Conservation (phyloP, 2,888 invertebrate genomes). For the Poecilobothrus nobilitatus region DNA sequence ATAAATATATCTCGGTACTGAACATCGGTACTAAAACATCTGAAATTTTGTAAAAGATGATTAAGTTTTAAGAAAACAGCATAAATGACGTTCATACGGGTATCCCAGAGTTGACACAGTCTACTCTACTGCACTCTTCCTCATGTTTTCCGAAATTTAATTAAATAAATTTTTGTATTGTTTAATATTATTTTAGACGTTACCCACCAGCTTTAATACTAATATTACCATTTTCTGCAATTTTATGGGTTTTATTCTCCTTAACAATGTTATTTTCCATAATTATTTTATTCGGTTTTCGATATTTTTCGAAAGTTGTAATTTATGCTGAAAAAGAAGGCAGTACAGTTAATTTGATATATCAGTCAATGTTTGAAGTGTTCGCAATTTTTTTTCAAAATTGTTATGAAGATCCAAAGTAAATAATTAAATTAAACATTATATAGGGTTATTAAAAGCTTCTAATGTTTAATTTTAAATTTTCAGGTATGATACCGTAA, state of each 20-base stretch:
- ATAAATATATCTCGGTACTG: too few species aligned
- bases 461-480: constrained; percentile 23
- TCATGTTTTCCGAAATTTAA: too few species aligned
- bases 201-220: neutral
- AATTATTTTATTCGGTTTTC: constrained; percentile 28
- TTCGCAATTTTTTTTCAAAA: constrained; percentile 40
- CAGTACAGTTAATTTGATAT: too few species aligned
- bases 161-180: neutral
- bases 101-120: too few species aligned
- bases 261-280: too few species aligned
- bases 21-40: too few species aligned
- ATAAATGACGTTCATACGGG: too few species aligned
- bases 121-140: too few species aligned
- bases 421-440: neutral
- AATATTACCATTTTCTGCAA: neutral
- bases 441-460: too few species aligned
- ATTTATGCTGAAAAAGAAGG: too few species aligned
- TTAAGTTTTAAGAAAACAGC: too few species aligned
- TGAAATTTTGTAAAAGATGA: too few species aligned
- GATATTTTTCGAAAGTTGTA: constrained; percentile 20
- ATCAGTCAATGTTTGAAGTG: constrained; percentile 27
- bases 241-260: constrained; percentile 21
- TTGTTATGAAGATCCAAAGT: constrained; percentile 33
- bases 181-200: constrained; percentile 7
- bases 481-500: constrained; percentile 29